Base-by-base conservation (phyloP, 2,113 vertebrate species). In the Perccottus glenii region DNA sequence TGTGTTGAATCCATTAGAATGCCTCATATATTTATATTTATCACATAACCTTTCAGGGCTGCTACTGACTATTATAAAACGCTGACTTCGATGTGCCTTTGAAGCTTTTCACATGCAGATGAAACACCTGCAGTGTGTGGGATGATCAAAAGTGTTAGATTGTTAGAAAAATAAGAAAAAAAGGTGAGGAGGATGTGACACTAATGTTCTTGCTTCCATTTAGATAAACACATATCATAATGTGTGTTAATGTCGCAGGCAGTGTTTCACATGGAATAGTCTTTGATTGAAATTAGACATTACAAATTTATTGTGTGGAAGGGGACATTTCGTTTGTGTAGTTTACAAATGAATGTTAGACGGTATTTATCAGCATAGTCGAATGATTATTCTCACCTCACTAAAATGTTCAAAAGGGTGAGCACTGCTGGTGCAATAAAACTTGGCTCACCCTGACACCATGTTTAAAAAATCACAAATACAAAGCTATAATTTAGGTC, bases 61-160 rank as follows among this genome's bases (percentile, higher is more conserved):
- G 16, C 60, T 60, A 49, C 60, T 9, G 11, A 33, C 48, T 48
- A 43, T 64, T 81, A 67, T 70, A 61, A 46, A 63, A 74, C 56
- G 5, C 11, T 51, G 44, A 76, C 60, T 81, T 71, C 81, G 73
- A 80, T 77, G 55, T 77, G 63, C 33, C 51, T 66, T 68, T 83
- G 75, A 83, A 77, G 64, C 55, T n/a, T 60, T 64, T 77, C 52
- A 60, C 35, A 74, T 69, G 64, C 47, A 64, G 60, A 83, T 81
- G 76, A 77, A 86, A 77, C 46, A 63, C 44, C 70, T 80, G 60
- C 65, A 60, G 10, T 55, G n/a, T 64, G 64, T 60, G 65, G 59
- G 62, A 64, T 81, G 71, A 78, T 78, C 77, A 78, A 70, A 83
- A 46, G 53, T 70, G 71, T 67, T 46, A 36, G 42, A 55, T 57